Evolutionary conservation across 2,113 vertebrate species (phyloP).

Genomic region (Rhinoptilus africanus): DNA sequence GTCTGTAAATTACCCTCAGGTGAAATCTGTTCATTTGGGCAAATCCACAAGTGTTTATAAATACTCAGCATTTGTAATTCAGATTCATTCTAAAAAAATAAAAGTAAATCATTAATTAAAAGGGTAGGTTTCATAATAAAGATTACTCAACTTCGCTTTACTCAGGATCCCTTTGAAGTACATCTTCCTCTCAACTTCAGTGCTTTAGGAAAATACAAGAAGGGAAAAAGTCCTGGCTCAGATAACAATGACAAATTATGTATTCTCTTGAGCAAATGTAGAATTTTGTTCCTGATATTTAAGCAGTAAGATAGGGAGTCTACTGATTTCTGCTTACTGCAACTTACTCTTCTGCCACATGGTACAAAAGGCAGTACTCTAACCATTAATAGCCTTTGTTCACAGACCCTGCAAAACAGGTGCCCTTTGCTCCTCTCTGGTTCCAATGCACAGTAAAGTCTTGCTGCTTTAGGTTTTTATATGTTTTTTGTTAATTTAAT

Average conservation of each 20-base stretch:
- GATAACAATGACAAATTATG: not conserved
- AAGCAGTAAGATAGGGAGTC: not conserved
- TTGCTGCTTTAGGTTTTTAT: not conserved
- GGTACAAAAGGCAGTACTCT: not conserved
- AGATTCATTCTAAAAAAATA: not conserved
- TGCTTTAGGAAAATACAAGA: not conserved
- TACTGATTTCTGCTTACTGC: not conserved
- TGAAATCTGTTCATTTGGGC: not conserved
- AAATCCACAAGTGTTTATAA: not conserved
- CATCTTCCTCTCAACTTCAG: not conserved
- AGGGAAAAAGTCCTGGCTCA: not conserved
- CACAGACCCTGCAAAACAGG: not conserved
- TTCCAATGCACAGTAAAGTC: not conserved
- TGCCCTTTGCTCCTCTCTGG: not conserved
- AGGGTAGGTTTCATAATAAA: not conserved
- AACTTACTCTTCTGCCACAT: not conserved
- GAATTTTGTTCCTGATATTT: not conserved
- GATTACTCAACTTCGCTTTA: not conserved
- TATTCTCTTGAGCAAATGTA: not conserved
- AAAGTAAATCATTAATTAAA: not conserved
- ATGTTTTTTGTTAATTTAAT: not conserved
- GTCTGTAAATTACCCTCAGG: not conserved
- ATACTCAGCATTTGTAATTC: not conserved
- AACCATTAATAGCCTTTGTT: not conserved
- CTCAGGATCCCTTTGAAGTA: not conserved